Conservation (phyloP, 2,888 invertebrate species). For the Pyralis farinalis region DNA sequence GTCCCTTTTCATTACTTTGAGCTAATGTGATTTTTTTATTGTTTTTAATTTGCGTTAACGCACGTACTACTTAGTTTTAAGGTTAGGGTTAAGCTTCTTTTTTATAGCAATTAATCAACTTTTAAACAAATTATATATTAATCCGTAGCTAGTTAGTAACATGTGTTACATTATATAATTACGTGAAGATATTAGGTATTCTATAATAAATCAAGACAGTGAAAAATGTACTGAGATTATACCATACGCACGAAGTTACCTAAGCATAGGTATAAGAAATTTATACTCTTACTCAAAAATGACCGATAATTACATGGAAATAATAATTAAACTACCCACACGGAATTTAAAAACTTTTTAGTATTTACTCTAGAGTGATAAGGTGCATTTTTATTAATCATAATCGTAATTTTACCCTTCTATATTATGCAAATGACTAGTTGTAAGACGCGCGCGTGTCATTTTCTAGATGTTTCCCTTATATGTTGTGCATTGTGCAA, state of each 20-base stretch:
- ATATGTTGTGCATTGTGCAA: slow-evolving; percentile 72
- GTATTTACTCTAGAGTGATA: slow-evolving; percentile 61
- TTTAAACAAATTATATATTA: slow-evolving; percentile 61
- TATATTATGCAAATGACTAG: slow-evolving; percentile 66
- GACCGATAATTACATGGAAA: slow-evolving; percentile 10
- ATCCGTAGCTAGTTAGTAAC: slow-evolving; percentile 65
- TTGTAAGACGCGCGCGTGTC: slow-evolving; percentile 63
- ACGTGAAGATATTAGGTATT: slow-evolving; percentile 42
- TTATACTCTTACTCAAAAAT: slow-evolving; percentile 12
- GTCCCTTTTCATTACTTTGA: slow-evolving; percentile 54
- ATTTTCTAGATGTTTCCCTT: slow-evolving; percentile 69
- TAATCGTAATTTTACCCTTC: slow-evolving; percentile 73
- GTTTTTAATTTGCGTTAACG: slow-evolving; percentile 63
- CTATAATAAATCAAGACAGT: slow-evolving; percentile 23
- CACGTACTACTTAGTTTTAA: slow-evolving; percentile 62
- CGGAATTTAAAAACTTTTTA: slow-evolving; percentile 55
- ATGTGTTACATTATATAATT: slow-evolving; percentile 49
- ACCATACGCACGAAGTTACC: slow-evolving; percentile 40
- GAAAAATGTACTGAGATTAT: slow-evolving; percentile 22
- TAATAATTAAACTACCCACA: slow-evolving; percentile 30
- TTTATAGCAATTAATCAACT: slow-evolving; percentile 67
- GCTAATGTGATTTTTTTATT: slow-evolving; percentile 45
- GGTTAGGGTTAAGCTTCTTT: slow-evolving; percentile 55
- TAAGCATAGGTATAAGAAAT: slow-evolving; percentile 26
- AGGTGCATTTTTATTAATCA: slow-evolving; percentile 73